Evolutionary conservation across 2,888 invertebrate genomes (phyloP).

Genomic region (Xestia rhomboidea): DNA sequence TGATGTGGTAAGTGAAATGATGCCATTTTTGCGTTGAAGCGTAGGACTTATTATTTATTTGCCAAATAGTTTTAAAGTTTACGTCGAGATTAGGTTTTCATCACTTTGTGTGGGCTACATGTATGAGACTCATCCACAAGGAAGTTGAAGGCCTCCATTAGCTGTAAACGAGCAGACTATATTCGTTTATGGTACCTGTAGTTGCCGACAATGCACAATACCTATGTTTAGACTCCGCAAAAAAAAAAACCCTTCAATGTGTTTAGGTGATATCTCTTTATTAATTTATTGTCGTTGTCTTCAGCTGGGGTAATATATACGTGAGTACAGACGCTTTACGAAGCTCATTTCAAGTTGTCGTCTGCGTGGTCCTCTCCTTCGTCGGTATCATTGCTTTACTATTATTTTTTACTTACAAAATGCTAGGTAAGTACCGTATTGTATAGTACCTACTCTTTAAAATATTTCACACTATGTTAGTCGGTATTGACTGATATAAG

Average conservation of each 20-base stretch:
- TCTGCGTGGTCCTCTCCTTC: conserved; percentile 67
- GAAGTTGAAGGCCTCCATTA: not conserved
- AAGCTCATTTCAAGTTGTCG: conserved; percentile 64
- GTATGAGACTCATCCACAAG: not conserved
- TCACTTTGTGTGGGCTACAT: not conserved
- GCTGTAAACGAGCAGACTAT: not conserved
- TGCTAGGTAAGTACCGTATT: conserved; percentile 69
- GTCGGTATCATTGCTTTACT: conserved; percentile 68
- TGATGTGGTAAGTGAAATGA: conserved; percentile 56
- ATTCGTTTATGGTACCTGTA: not conserved
- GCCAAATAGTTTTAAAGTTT: not conserved
- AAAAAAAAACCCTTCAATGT: not conserved
- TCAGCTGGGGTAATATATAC: conserved; percentile 76
- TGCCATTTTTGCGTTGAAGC: conserved; percentile 3
- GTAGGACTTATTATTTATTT: not conserved
- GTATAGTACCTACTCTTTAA: not conserved
- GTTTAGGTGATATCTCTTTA: not conserved
- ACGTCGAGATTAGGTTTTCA: not conserved
- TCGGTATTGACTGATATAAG: not conserved
- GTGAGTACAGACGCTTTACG: conserved; percentile 73
- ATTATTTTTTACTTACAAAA: conserved; percentile 68
- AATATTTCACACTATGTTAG: not conserved
- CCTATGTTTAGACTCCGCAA: not conserved
- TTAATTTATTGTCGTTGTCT: conserved; percentile 27
- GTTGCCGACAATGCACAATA: not conserved